phyloP scores from a whole-genome alignment of 1,140 invertebrate species.

The Drosophila suzukii region DNA sequence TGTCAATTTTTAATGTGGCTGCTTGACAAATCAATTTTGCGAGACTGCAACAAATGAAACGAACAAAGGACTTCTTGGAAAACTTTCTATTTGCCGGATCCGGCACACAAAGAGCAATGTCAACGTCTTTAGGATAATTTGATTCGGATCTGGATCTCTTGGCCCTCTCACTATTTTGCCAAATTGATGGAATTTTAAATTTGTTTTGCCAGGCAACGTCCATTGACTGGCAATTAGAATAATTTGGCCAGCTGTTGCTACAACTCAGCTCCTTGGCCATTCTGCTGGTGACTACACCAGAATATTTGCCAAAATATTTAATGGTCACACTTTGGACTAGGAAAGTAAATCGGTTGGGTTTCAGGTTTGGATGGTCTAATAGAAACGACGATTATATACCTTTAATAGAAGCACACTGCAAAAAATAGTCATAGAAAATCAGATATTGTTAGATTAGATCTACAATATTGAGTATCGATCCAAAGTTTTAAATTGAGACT shows the following conservation, averaged over 20 bases:
- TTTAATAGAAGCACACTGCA: not conserved
- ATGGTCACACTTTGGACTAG: constrained; percentile 24
- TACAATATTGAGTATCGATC: no score
- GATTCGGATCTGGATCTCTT: constrained; percentile 41
- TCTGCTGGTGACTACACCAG: constrained; percentile 44
- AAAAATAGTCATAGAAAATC: not conserved
- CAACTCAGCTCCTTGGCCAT: constrained; percentile 17
- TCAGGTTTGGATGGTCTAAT: not conserved
- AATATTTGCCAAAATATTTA: constrained; percentile 69
- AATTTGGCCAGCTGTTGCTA: constrained; percentile 55
- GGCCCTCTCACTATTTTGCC: constrained; percentile 51
- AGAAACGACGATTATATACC: not conserved
- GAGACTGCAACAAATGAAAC: constrained; percentile 40
- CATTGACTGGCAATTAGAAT: constrained; percentile 64
- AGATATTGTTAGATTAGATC: no score
- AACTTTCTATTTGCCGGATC: constrained; percentile 51
- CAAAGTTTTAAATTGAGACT: no score
- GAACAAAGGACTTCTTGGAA: constrained; percentile 56
- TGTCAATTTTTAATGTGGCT: constrained; percentile 79
- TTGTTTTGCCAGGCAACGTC: constrained; percentile 53
- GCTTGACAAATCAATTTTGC: constrained; percentile 76
- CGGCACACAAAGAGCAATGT: constrained; percentile 35
- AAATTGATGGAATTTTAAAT: constrained; percentile 78
- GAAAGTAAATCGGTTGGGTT: not conserved
- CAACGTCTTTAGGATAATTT: constrained; percentile 63